phyloP scores from a whole-genome alignment of 2,797 vertebrate species.

The Enoplosus armatus region DNA sequence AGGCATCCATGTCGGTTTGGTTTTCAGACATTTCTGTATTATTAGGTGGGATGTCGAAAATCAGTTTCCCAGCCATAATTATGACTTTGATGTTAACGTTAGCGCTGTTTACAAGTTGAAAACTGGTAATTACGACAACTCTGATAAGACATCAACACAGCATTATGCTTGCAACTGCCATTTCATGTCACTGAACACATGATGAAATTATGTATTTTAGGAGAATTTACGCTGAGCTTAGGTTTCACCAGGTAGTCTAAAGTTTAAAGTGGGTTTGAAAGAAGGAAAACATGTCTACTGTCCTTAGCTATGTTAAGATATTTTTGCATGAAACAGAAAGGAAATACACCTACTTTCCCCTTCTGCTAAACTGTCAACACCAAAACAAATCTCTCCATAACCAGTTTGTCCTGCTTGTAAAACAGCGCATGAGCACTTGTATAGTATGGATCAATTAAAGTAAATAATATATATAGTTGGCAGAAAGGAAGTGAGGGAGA shows the following conservation, averaged over 20 bases:
- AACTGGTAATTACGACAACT: not conserved
- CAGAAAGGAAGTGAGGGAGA: constrained; percentile 4
- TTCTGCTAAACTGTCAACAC: constrained; percentile 18
- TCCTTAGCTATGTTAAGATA: not conserved
- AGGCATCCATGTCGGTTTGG: not conserved
- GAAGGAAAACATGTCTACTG: not conserved
- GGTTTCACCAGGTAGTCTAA: too few species aligned
- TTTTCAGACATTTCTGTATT: not conserved
- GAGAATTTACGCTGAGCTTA: not conserved
- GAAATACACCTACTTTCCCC: constrained; percentile 2
- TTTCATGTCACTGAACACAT: not conserved
- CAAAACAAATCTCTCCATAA: constrained; percentile 20
- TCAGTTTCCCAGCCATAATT: not conserved
- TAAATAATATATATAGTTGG: constrained; percentile 31
- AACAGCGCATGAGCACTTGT: not conserved
- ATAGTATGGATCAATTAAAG: constrained; percentile 17
- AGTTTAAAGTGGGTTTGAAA: not conserved
- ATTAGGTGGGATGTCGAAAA: not conserved
- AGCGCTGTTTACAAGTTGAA: too few species aligned
- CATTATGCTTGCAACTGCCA: not conserved
- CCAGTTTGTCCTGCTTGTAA: constrained; percentile 1
- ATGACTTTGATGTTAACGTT: too few species aligned
- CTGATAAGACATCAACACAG: not conserved
- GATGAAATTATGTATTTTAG: not conserved
- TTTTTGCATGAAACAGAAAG: not conserved